Percentiles rank a stretch among this genome's conserved stretches.
Conservation (phyloP, 1,140 invertebrate genomes). For the Globodera ellingtonae region DNA sequence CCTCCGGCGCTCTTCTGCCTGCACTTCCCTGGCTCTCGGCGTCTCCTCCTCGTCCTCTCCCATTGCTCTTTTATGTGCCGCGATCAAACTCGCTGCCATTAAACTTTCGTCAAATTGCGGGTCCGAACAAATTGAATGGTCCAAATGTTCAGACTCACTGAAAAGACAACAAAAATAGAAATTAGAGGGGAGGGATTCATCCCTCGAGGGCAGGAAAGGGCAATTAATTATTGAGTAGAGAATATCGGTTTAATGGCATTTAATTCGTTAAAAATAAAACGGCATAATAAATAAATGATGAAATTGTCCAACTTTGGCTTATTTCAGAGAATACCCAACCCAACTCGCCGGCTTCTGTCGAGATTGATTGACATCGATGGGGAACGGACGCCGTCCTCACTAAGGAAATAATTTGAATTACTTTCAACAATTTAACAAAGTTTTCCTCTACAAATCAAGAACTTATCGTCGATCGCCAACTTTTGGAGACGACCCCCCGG, state of each 20-base stretch:
- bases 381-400: constrained; percentile 34
- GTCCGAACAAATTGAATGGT: constrained; percentile 61
- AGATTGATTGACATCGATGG: constrained; percentile 58
- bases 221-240: too few relatives aligned
- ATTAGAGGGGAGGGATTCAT: too few relatives aligned
- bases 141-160: constrained; percentile 18
- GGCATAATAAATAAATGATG: too few relatives aligned
- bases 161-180: not conserved
- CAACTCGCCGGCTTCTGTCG: constrained; percentile 53
- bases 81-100: not conserved
- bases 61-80: constrained; percentile 11
- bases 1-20: not conserved
- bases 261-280: too few relatives aligned
- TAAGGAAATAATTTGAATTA: constrained; percentile 15
- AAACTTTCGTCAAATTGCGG: constrained; percentile 48
- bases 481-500: constrained; percentile 6
- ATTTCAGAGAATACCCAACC: not conserved
- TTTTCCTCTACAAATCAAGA: not conserved
- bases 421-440: not conserved
- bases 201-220: too few relatives aligned
- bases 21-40: not conserved
- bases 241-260: too few relatives aligned
- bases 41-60: not conserved
- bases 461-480: not conserved
- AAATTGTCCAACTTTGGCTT: too few relatives aligned